Evolutionary conservation across 2,888 invertebrate species (phyloP), one percentile per base, ranked within the genome.

Genomic region (Liposcelis brunnea): DNA sequence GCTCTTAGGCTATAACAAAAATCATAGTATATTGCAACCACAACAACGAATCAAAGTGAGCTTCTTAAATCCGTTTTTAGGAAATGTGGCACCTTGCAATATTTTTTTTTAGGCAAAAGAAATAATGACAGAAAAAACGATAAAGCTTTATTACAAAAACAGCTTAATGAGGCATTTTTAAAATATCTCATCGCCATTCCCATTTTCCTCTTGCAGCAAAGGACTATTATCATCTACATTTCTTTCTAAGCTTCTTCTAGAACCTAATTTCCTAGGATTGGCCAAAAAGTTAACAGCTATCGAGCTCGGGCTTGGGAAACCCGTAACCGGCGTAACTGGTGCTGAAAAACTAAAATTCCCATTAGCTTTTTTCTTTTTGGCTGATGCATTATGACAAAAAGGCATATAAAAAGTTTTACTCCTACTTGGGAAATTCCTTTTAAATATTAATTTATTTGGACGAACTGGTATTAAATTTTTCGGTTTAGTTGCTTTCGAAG

Each of bases 351-450:
- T 40, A n/a, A 15, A 16, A 35, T 21, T 18, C 26, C 26, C 26
- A 8, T 26, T 26, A 26, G 4, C 8, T 6, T 26, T 26, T 26
- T 26, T 26, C 8, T 26, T 26, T 8, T 26, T 26, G 7, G 40
- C 7, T 5, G 19, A 5, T 10, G 19, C 10, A 11, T 19, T 40
- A 7, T 14, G 15, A 7, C 15, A 21, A 19, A 40, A 40, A 14
- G 40, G 40, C 19, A 40, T 16, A 6, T 14, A 19, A 40, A 40
- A 40, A 12, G 40, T 40, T 40, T 40, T 40, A 21, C 40, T 40
- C 16, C 21, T 40, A 21, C 16, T 21, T 18, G 40, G 40, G 10
- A 16, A 14, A 16, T 35, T 35, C 11, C 19, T 40, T 18, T 40
- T 40, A 19, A 40, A 21, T 16, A 14, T 5, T n/a, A 40, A 21